Conservation (phyloP, 2,797 vertebrate genomes). For the Chaunax sp. region DNA sequence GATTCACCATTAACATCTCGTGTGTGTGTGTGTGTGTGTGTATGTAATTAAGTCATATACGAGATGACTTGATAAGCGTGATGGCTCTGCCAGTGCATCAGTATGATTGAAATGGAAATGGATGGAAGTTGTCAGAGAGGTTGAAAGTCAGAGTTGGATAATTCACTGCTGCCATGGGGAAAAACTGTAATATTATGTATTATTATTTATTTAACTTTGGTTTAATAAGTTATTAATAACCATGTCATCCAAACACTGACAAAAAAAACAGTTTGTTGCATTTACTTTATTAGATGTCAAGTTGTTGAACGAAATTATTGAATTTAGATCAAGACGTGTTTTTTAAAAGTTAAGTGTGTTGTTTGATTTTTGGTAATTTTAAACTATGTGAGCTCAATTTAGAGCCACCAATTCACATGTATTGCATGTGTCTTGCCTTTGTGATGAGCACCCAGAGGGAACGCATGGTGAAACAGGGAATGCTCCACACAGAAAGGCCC, state of each 20-base stretch:
- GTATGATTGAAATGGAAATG: constrained; percentile 66
- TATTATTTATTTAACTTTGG: constrained; percentile 28
- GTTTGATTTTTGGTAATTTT: constrained; percentile 14
- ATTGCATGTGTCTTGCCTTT: too few species aligned
- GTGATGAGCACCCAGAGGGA: too few species aligned
- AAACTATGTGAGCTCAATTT: neutral
- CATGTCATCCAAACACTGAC: too few species aligned
- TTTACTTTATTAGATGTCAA: too few species aligned
- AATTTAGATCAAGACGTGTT: too few species aligned
- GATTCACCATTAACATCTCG: neutral
- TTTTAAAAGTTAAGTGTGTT: too few species aligned
- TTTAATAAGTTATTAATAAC: too few species aligned
- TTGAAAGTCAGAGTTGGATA: constrained; percentile 51
- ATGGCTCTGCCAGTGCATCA: constrained; percentile 43
- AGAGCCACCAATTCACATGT: too few species aligned
- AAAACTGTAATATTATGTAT: constrained; percentile 19
- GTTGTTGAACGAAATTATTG: too few species aligned
- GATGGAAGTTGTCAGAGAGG: constrained; percentile 50
- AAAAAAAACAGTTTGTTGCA: too few species aligned
- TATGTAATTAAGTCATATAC: constrained; percentile 28
- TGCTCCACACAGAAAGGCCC: too few species aligned
- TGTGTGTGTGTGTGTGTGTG: constrained; percentile 18
- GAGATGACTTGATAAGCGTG: constrained; percentile 51
- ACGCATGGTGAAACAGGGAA: too few species aligned
- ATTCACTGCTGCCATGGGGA: constrained; percentile 32